These are phyloP conservation scores for Stenoptilia bipunctidactyla DNA, from an alignment of 2,888 invertebrate species.

Conservation along the genomic window DNA sequence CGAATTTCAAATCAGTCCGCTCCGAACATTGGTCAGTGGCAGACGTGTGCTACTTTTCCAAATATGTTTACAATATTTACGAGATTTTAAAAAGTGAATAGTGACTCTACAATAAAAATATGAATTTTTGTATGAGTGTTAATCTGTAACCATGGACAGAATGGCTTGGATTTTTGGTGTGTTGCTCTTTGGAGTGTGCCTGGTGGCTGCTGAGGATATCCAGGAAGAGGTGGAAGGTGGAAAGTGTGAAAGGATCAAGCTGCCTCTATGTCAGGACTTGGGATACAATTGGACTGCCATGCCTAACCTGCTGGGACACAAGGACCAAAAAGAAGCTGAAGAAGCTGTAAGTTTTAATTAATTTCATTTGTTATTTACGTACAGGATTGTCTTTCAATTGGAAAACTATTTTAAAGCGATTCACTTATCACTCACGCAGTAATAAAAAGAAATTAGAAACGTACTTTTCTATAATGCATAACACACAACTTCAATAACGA, in stretches of 20 bases:
- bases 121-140: slow-evolving; percentile 35
- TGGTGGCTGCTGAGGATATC: slow-evolving; percentile 35
- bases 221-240: slow-evolving; percentile 57
- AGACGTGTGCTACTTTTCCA: slow-evolving; percentile 26
- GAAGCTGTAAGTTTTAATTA: slow-evolving; percentile 72
- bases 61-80: slow-evolving; percentile 45
- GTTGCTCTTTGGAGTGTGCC: slow-evolving; percentile 35
- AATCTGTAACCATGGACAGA: slow-evolving; percentile 27
- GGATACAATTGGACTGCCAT: slow-evolving; percentile 89
- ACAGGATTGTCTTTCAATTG: too few species aligned
- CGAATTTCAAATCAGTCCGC: slow-evolving; percentile 49
- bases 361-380: too few species aligned
- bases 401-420: too few species aligned
- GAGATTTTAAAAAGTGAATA: slow-evolving; percentile 38
- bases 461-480: too few species aligned
- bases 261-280: slow-evolving; percentile 84
- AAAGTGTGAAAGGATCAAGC: slow-evolving; percentile 84
- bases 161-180: slow-evolving; percentile 56
- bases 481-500: too few species aligned
- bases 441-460: too few species aligned
- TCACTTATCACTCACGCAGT: too few species aligned
- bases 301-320: slow-evolving; percentile 89
- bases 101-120: slow-evolving; percentile 41
- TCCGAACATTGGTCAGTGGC: slow-evolving; percentile 22
- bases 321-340: slow-evolving; percentile 84